Evolutionary conservation across 2,888 invertebrate species (phyloP).

Genomic region (Hyalella azteca): DNA sequence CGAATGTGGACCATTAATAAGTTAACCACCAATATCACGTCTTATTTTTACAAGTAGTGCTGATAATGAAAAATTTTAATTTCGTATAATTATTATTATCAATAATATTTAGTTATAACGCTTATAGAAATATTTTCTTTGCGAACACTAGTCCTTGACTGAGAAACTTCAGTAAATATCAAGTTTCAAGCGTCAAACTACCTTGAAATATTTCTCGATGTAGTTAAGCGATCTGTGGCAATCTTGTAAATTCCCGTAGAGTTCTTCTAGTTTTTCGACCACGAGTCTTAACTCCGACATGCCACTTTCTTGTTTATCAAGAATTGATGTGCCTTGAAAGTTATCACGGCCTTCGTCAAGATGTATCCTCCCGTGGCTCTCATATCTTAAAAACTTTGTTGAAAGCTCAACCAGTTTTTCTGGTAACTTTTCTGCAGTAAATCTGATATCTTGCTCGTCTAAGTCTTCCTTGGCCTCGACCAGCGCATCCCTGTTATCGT

Average conservation of each 20-base stretch:
- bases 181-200: too few relatives aligned
- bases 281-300: not conserved
- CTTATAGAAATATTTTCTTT: too few relatives aligned
- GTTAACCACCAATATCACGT: too few relatives aligned
- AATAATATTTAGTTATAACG: too few relatives aligned
- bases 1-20: too few relatives aligned
- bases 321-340: not conserved
- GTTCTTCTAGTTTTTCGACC: conserved; percentile 28
- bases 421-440: too few relatives aligned
- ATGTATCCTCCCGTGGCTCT: not conserved
- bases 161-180: too few relatives aligned
- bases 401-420: not conserved
- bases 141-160: too few relatives aligned
- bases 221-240: conserved; percentile 46
- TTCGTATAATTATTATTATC: too few relatives aligned
- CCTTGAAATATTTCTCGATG: conserved; percentile 52
- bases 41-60: too few relatives aligned
- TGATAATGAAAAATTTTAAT: too few relatives aligned
- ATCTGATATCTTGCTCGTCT: not conserved
- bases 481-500: not conserved
- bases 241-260: conserved; percentile 40
- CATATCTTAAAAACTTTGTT: not conserved
- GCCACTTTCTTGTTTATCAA: not conserved
- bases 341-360: not conserved
- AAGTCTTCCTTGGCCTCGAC: not conserved